Base-by-base conservation (phyloP, 2,888 invertebrate genomes). In the Stenolophus ochropezus region DNA sequence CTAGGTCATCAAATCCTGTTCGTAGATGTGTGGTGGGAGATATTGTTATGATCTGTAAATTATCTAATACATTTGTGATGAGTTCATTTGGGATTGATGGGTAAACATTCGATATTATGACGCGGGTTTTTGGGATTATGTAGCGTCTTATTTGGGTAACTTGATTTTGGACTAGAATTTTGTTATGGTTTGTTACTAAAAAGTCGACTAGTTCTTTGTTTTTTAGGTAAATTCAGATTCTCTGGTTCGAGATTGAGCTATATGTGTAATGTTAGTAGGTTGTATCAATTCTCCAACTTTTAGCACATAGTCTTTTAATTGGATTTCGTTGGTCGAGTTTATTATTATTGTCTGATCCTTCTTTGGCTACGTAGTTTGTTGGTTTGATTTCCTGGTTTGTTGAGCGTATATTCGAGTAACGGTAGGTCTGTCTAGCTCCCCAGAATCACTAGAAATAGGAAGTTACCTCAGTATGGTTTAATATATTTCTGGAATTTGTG, bases 81-180 rank as follows among this genome's bases (percentile, higher is more conserved):
- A 53, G 21, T 14, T 51, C 53, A 16, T 74, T 49, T 2, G 74
- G 74, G n/a, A 74, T 74, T 18, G 8, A n/a, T n/a, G 74, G 74
- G 16, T 20, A 42, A 5, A 74, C 74, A 21, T 74, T 74, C 1
- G 51, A 21, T 49, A 23, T 51, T 14, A 51, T 51, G 3, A 51
- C 51, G 51, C 51, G 51, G n/a, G 51, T 51, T 51, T n/a, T 16
- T 51, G 16, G 51, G 14, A 16, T 51, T 16, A 51, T 51, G 18
- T 51, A 51, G n/a, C 51, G 11, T 51, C 51, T 49, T 49, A 74
- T 74, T 51, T 49, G n/a, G 21, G 23, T 14, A 11, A 20, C 5
- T 23, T 20, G 20, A 25, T 74, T 74, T 21, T 20, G n/a, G 11
- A 74, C 47, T 18, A n/a, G 5, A 1, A 74, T 53, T 49, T 74